Percentiles rank a stretch among this genome's conserved stretches.
phyloP scores from a whole-genome alignment of 1,140 invertebrate species.

The Himalopsyche phryganea region DNA sequence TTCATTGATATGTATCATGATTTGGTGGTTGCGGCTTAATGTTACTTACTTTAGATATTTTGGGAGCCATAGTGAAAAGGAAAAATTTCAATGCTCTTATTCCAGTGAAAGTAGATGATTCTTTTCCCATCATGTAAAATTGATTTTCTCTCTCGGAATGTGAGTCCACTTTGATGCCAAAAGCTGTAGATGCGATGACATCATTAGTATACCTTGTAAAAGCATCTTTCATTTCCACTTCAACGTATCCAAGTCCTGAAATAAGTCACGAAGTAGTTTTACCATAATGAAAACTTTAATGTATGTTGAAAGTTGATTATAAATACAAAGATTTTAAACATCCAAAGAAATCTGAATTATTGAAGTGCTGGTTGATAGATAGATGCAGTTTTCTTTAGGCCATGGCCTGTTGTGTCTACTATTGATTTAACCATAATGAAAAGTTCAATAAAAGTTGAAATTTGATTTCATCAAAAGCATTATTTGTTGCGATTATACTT shows the following conservation, averaged over 20 bases:
- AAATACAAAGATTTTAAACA: too few relatives aligned
- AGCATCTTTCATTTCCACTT: constrained; percentile 40
- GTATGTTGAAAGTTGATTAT: too few relatives aligned
- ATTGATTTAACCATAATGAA: too few relatives aligned
- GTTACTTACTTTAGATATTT: not conserved
- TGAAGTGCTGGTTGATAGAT: too few relatives aligned
- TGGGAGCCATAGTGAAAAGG: not conserved
- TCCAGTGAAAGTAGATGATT: constrained; percentile 31
- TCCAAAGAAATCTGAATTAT: too few relatives aligned
- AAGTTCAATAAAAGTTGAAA: too few relatives aligned
- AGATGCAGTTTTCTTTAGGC: too few relatives aligned
- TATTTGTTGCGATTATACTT: too few relatives aligned
- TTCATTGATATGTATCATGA: too few relatives aligned
- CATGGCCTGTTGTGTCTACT: too few relatives aligned
- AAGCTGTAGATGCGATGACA: constrained; percentile 45
- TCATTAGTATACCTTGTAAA: constrained; percentile 45
- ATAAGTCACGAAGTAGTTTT: not conserved
- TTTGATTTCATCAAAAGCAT: too few relatives aligned
- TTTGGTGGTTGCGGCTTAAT: not conserved
- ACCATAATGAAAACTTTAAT: too few relatives aligned
- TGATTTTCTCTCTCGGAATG: constrained; percentile 35
- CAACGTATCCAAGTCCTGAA: constrained; percentile 2
- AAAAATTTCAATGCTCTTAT: not conserved
- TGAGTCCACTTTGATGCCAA: constrained; percentile 39
- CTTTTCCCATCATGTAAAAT: constrained; percentile 36